Percentiles rank a stretch among this genome's conserved stretches.
These are phyloP conservation scores for Chaetodon trifascialis DNA, from an alignment of 2,113 vertebrate genomes.

Conservation along the genomic window DNA sequence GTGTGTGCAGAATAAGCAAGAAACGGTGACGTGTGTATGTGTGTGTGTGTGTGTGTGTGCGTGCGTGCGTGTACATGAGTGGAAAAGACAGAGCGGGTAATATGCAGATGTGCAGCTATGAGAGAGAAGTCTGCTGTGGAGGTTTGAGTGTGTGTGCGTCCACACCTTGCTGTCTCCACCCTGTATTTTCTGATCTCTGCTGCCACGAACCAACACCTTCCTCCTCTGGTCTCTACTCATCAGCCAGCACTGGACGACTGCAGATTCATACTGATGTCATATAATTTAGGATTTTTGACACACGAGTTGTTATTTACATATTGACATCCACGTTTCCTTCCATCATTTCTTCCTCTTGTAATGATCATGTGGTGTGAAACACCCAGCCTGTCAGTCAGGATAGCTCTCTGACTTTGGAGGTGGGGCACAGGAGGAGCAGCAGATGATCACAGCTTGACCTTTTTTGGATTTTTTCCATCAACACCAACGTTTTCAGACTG, in stretches of 20 bases:
- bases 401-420: neutral
- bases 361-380: neutral
- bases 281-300: neutral
- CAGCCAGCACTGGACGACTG: neutral
- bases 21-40: constrained; percentile 27
- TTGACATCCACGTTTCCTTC: neutral
- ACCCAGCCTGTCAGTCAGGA: neutral
- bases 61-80: neutral
- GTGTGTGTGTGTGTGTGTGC: too few species aligned
- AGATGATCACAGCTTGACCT: constrained; percentile 18
- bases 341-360: neutral
- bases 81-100: constrained; percentile 32
- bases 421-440: neutral
- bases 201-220: neutral
- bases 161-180: neutral
- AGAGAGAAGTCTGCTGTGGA: neutral
- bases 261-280: neutral
- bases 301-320: neutral
- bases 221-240: neutral
- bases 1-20: constrained; percentile 30
- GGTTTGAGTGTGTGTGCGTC: neutral
- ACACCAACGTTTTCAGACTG: neutral
- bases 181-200: neutral
- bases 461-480: neutral
- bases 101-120: neutral